These are phyloP conservation scores for Drosophila lacertosa DNA, from an alignment of 1,140 invertebrate genomes.

Conservation along the genomic window DNA sequence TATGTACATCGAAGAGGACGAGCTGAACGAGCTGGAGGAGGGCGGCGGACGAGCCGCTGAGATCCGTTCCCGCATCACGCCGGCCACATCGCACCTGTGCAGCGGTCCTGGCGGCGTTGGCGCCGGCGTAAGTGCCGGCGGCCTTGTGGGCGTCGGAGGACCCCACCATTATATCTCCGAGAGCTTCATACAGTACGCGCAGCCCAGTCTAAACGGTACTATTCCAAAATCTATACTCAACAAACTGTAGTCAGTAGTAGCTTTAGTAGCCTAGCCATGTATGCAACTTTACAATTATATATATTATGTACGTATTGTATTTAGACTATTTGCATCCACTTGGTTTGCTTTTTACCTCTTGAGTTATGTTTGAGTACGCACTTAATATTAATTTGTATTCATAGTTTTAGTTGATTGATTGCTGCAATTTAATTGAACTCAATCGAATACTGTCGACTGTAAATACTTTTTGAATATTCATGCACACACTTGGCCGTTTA, in stretches of 20 bases:
- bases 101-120: constrained; percentile 21
- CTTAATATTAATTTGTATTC: constrained; percentile 58
- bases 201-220: constrained; percentile 84
- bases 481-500: constrained; percentile 2
- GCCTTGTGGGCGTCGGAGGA: constrained; percentile 66
- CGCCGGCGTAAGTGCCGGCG: constrained; percentile 35
- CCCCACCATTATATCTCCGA: constrained; percentile 84
- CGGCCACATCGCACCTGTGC: constrained; percentile 65
- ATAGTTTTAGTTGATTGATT: constrained; percentile 68
- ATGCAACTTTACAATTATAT: constrained; percentile 4
- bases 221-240: constrained; percentile 84
- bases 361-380: constrained; percentile 44
- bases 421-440: constrained; percentile 47
- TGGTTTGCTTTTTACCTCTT: constrained; percentile 49
- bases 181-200: constrained; percentile 84
- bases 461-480: constrained; percentile 30
- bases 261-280: constrained; percentile 39
- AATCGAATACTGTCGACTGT: constrained; percentile 13
- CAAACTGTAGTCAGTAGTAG: constrained; percentile 61
- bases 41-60: constrained; percentile 67
- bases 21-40: constrained; percentile 78
- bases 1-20: constrained; percentile 84
- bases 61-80: constrained; percentile 68
- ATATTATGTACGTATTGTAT: constrained; percentile 8
- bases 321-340: constrained; percentile 45